Percentiles rank a stretch among this genome's conserved stretches.
These are phyloP conservation scores for Phaonia tiefii DNA, from an alignment of 2,888 invertebrate genomes.

Conservation along the genomic window DNA sequence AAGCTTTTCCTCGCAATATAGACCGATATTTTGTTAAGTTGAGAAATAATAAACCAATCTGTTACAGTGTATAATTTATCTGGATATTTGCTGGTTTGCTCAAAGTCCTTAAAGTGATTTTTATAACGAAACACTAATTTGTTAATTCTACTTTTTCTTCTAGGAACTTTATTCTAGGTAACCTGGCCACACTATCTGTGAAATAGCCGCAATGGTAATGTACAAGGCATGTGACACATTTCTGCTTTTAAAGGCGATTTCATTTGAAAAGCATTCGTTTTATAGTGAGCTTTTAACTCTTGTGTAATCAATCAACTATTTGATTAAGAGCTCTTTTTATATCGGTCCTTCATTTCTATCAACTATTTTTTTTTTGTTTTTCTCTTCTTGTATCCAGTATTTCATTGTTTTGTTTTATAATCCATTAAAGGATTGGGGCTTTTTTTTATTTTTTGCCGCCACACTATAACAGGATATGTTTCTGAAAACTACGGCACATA, in stretches of 20 bases:
- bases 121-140: too few relatives aligned
- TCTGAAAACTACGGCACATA: constrained; percentile 16
- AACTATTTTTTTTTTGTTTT: neutral
- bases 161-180: too few relatives aligned
- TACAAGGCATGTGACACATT: constrained; percentile 75
- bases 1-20: too few relatives aligned
- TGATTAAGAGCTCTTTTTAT: constrained; percentile 59
- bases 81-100: too few relatives aligned
- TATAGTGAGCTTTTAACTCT: constrained; percentile 68
- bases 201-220: constrained; percentile 28
- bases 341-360: constrained; percentile 17
- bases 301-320: constrained; percentile 76
- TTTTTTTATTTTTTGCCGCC: neutral
- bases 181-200: constrained; percentile 15
- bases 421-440: neutral
- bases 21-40: too few relatives aligned
- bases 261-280: constrained; percentile 75
- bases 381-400: constrained; percentile 15
- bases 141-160: too few relatives aligned
- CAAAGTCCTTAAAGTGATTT: too few relatives aligned
- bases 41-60: too few relatives aligned
- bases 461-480: constrained; percentile 19
- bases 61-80: too few relatives aligned
- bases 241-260: constrained; percentile 77
- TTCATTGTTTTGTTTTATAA: constrained; percentile 1